Percentiles rank a stretch among this genome's conserved stretches.
phyloP scores from a whole-genome alignment of 2,797 vertebrate species.

The Acipenser transmontanus region DNA sequence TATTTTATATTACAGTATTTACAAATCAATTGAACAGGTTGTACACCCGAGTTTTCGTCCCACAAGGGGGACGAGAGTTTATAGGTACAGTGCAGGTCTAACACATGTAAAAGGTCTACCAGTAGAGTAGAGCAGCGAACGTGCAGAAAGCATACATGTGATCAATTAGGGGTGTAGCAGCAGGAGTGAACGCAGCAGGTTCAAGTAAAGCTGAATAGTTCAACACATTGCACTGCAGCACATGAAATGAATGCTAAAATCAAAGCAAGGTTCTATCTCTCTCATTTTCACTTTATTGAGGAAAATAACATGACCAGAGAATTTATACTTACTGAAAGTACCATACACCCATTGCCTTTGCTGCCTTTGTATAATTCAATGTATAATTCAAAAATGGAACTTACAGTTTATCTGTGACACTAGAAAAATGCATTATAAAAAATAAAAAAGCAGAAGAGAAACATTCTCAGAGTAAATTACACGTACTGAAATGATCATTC shows the following conservation, averaged over 20 bases:
- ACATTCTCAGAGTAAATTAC: too few relatives aligned
- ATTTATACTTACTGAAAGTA: constrained; percentile 53
- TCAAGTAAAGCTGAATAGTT: neutral
- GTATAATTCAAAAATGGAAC: neutral
- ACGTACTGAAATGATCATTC: too few relatives aligned
- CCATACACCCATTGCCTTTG: constrained; percentile 60
- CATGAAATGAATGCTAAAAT: neutral
- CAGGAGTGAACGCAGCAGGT: neutral
- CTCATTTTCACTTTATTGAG: constrained; percentile 62
- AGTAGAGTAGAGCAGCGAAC: neutral
- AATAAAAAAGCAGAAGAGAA: too few relatives aligned
- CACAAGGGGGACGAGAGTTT: neutral
- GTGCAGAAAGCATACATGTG: neutral
- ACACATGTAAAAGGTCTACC: neutral
- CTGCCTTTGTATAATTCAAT: constrained; percentile 59
- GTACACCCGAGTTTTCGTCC: neutral
- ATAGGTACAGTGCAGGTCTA: neutral
- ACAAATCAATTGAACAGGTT: neutral
- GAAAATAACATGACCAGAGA: constrained; percentile 50
- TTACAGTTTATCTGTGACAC: neutral
- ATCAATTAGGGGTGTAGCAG: neutral
- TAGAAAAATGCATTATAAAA: too few relatives aligned
- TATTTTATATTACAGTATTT: constrained; percentile 1
- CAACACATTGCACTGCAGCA: neutral
- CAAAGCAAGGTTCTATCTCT: constrained; percentile 22